A percentile compares a stretch with the other conserved stretches of the same genome.
Evolutionary conservation across 2,113 vertebrate species (phyloP).

Genomic region (Daboia siamensis): DNA sequence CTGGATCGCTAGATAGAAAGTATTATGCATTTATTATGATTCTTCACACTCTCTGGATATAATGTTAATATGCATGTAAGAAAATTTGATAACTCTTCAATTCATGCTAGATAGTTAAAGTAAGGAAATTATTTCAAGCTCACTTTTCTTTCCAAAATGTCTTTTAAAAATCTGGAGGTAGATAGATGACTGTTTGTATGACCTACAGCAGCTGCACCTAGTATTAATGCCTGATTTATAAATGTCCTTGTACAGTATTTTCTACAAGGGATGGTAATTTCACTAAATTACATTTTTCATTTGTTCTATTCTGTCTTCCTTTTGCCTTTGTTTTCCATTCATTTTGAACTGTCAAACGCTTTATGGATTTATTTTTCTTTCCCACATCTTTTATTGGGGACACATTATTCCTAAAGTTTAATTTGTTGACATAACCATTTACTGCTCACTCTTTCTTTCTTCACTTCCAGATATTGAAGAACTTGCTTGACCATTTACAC

Average conservation of each 20-base stretch:
- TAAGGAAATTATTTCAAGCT: neutral
- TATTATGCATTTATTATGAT: neutral
- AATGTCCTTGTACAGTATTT: neutral
- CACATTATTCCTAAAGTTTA: constrained; percentile 6
- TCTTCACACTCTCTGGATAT: neutral
- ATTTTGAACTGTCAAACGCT: constrained; percentile 27
- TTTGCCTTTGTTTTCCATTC: neutral
- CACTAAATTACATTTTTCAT: neutral
- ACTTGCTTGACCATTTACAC: neutral
- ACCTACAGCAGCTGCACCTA: neutral
- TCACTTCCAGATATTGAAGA: neutral
- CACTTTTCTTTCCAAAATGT: neutral
- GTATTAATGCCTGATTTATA: neutral
- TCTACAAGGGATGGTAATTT: neutral
- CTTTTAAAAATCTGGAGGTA: neutral
- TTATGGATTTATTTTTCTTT: constrained; percentile 12
- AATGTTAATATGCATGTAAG: neutral
- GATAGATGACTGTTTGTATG: neutral
- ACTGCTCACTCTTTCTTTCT: neutral
- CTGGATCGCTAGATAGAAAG: neutral
- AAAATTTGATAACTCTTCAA: neutral
- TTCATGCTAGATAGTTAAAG: neutral
- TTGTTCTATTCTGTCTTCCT: neutral
- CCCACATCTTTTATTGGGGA: neutral
- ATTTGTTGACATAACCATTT: constrained; percentile 1